Evolutionary conservation across 2,888 invertebrate genomes (phyloP).

Genomic region (Nemurella pictetii): DNA sequence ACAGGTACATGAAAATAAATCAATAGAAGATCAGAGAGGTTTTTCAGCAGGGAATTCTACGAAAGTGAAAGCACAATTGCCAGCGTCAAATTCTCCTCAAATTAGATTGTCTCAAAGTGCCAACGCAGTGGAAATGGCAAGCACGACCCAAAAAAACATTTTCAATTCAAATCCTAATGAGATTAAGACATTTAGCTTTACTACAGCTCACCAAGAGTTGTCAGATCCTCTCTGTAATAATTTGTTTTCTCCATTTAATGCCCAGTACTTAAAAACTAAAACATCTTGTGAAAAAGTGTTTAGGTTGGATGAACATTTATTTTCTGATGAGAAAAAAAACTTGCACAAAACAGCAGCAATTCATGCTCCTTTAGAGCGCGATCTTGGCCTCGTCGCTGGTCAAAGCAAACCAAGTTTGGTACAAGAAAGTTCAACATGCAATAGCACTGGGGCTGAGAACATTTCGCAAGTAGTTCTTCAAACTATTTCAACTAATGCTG

Average conservation of each 20-base stretch:
- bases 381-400: background rate
- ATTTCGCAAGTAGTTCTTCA: too few species aligned
- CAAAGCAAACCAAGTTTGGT: background rate
- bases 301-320: background rate
- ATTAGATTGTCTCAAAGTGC: background rate
- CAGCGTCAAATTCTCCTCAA: background rate
- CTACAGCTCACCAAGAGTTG: background rate
- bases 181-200: background rate
- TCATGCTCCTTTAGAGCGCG: too few species aligned
- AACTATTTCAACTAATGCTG: too few species aligned
- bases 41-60: background rate
- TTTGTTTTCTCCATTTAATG: background rate
- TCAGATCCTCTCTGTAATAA: background rate
- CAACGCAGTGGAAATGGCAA: background rate
- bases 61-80: background rate
- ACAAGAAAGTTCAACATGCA: background rate
- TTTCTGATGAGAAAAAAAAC: background rate
- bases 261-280: background rate
- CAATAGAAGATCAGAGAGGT: too few species aligned
- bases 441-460: background rate
- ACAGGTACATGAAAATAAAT: too few species aligned
- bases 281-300: background rate
- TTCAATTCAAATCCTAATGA: background rate
- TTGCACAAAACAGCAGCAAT: too few species aligned
- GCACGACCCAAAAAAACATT: background rate